phyloP scores from a whole-genome alignment of 2,113 vertebrate genomes.

The Eupsittula cactorum region DNA sequence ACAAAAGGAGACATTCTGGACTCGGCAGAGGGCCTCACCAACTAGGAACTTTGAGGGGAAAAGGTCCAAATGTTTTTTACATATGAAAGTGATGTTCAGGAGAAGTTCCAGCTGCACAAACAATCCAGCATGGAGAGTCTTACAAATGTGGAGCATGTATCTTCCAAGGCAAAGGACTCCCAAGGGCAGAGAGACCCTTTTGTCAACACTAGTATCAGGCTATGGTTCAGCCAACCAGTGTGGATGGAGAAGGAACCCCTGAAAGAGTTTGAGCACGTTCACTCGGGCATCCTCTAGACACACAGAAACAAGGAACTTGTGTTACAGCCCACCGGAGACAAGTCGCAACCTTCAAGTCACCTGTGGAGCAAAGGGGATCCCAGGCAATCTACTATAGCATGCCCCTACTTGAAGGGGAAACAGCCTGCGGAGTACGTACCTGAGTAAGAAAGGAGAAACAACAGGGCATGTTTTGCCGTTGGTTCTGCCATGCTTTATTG shows the following conservation, averaged over 20 bases:
- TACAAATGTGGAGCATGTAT: neutral
- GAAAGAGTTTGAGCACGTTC: neutral
- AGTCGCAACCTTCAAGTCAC: neutral
- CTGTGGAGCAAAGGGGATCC: neutral
- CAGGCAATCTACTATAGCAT: neutral
- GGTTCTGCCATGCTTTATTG: slow-evolving; percentile 59
- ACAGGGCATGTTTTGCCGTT: neutral
- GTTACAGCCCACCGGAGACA: neutral
- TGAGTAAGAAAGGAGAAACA: slow-evolving; percentile 29
- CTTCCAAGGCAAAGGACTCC: neutral
- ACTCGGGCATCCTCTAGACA: neutral
- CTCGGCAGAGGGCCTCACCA: neutral
- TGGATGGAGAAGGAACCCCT: neutral
- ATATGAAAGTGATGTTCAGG: neutral
- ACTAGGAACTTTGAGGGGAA: neutral
- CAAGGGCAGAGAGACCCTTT: neutral
- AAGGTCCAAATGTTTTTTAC: neutral
- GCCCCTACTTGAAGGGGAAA: neutral
- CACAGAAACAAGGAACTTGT: neutral
- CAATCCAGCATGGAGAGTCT: neutral
- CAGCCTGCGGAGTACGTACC: neutral
- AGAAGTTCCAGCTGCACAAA: neutral
- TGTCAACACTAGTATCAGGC: neutral
- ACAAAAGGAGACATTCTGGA: neutral
- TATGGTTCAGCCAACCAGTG: neutral